Evolutionary conservation across 1,140 invertebrate genomes (phyloP).

Genomic region (Zaprionus taronus): DNA sequence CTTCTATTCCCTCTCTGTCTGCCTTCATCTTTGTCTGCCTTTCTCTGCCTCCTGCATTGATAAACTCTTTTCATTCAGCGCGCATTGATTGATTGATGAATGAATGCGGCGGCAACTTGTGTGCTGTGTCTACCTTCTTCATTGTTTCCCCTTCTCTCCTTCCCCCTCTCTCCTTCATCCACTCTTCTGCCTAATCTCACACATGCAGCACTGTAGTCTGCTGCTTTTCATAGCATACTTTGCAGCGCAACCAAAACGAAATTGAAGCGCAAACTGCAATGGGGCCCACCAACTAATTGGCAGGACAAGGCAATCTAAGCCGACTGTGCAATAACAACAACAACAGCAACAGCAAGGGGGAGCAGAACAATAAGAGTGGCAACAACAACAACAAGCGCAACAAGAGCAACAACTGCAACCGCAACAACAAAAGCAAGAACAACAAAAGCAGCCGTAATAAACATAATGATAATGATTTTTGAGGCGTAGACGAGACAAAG

Average conservation of each 20-base stretch:
- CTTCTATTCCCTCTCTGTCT: neutral
- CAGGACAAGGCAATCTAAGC: constrained; percentile 6
- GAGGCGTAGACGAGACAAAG: constrained; percentile 15
- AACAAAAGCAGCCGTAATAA: constrained; percentile 20
- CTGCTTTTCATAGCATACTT: constrained; percentile 29
- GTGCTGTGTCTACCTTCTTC: neutral
- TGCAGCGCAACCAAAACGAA: constrained; percentile 7
- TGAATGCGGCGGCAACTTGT: constrained; percentile 27
- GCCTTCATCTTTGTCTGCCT: constrained; percentile 27
- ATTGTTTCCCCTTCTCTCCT: too few species aligned
- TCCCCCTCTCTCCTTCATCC: neutral
- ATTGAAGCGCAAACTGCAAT: constrained; percentile 12
- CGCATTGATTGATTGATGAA: constrained; percentile 70
- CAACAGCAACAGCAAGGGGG: neutral
- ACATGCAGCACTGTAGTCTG: neutral
- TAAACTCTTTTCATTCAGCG: constrained; percentile 56
- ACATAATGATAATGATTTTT: constrained; percentile 21
- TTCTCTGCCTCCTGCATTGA: constrained; percentile 50
- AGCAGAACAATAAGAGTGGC: neutral
- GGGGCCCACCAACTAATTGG: constrained; percentile 23
- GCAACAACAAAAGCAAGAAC: constrained; percentile 9
- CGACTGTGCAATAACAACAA: neutral
- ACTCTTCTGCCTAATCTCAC: neutral
- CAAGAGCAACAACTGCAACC: neutral
- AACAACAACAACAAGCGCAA: constrained; percentile 10